Conservation (phyloP, 2,797 vertebrate species). For the Enteromius thamalakanensis region DNA sequence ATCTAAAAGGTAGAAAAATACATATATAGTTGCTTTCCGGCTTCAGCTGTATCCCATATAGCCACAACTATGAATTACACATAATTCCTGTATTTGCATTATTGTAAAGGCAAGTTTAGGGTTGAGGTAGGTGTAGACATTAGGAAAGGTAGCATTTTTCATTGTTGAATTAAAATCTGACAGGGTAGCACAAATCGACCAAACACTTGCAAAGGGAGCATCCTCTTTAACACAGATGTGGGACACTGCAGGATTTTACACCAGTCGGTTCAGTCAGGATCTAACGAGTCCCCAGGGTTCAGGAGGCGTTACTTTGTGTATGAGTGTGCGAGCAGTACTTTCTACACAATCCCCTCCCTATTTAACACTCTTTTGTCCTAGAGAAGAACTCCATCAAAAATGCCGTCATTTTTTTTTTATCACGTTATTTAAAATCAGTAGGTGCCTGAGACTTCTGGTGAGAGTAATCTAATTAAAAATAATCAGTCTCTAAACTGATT, state of each 20-base stretch:
- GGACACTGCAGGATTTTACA: slow-evolving; percentile 86
- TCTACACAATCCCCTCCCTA: not conserved
- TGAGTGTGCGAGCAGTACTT: not conserved
- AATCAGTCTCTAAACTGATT: not conserved
- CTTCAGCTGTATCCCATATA: not conserved
- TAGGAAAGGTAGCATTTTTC: not conserved
- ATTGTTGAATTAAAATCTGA: too few relatives aligned
- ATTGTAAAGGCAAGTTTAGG: not conserved
- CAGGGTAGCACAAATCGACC: too few relatives aligned
- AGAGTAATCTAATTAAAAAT: not conserved
- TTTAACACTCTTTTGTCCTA: slow-evolving; percentile 3
- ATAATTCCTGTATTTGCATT: not conserved
- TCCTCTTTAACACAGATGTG: slow-evolving; percentile 77
- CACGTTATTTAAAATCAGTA: not conserved
- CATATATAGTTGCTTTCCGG: not conserved
- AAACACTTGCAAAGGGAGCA: not conserved
- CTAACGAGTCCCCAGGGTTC: slow-evolving; percentile 31
- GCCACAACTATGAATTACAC: not conserved
- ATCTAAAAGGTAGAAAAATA: not conserved
- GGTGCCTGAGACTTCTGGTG: not conserved
- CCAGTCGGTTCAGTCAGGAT: slow-evolving; percentile 70
- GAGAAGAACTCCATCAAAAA: not conserved
- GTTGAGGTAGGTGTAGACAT: not conserved
- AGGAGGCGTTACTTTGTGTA: slow-evolving; percentile 17
- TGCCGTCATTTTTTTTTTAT: not conserved